Evolutionary conservation across 2,888 invertebrate species (phyloP).

Genomic region (Diachrysia chrysitis): DNA sequence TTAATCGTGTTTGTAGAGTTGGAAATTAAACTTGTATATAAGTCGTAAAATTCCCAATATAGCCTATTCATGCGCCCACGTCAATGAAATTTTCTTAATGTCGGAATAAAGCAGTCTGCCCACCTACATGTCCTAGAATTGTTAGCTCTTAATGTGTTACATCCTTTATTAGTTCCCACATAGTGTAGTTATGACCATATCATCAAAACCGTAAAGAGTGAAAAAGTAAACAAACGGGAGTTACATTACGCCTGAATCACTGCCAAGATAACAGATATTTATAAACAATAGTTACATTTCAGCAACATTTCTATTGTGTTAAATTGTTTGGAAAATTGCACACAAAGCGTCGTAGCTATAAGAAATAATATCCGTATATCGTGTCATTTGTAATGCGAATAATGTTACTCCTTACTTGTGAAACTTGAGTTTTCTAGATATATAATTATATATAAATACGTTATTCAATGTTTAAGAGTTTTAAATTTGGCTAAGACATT

Average conservation of each 20-base stretch:
- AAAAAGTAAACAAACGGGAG: conserved; percentile 33
- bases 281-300: conserved; percentile 24
- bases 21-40: conserved; percentile 45
- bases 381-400: conserved; percentile 8
- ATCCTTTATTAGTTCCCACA: conserved; percentile 52
- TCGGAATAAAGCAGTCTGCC: conserved; percentile 61
- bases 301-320: conserved; percentile 1
- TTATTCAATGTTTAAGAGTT: background rate
- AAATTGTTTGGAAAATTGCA: conserved; percentile 12
- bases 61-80: conserved; percentile 65
- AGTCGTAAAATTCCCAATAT: conserved; percentile 60
- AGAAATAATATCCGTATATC: conserved; percentile 14
- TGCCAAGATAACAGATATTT: conserved; percentile 20
- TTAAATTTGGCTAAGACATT: background rate
- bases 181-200: conserved; percentile 20
- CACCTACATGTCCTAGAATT: conserved; percentile 66
- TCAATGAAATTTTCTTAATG: conserved; percentile 64
- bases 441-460: too few species aligned
- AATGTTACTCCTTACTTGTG: background rate
- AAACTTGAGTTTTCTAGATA: background rate
- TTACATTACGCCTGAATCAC: conserved; percentile 25
- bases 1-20: background rate
- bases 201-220: conserved; percentile 26
- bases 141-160: conserved; percentile 61
- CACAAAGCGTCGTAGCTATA: background rate